Evolutionary conservation across 1,140 invertebrate species (phyloP), one percentile per base, ranked within the genome.

Genomic region (Leguminivora glycinivorella): DNA sequence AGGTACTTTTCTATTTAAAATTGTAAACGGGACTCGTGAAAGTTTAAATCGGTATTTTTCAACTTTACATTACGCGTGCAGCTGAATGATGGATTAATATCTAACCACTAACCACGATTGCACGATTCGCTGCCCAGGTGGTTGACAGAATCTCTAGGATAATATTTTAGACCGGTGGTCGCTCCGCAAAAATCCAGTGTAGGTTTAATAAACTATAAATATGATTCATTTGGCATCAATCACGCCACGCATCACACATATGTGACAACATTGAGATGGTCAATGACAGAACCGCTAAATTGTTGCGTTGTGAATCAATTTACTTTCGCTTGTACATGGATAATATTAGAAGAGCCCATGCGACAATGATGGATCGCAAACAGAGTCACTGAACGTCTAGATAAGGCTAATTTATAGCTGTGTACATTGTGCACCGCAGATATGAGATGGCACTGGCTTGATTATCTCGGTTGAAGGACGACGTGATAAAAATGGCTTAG

Each of bases 351-450:
- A 63, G 70, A 69, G 40, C 72, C 67, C 56, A 56, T 69, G 68
- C 67, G 88, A 87, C 85, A 88, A 81, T 88, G 88, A 90, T 85
- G 77, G 79, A 90, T 88, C 74, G 83, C 72, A 69, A 68, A 70
- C 72, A 83, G 83, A 84, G 83, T 83, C 81, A 87, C 86, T 78
- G 77, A 87, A 74, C 80, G 86, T 87, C 86, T 75, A 85, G 88
- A 90, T 90, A 90, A 90, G 70, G 73, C 69, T 86, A 88, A 89
- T 86, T 82, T 88, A 90, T 89, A 76, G 74, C 47, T 81, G 75
- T 81, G 72, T 77, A 82, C 76, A 80, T 72, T 75, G 47, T 52
- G 74, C 74, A 77, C 66, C 73, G 56, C 79, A 76, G 60, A 78
- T 85, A 84, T 89, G 76, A 82, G 75, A 83, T 75, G 73, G 71